phyloP scores from a whole-genome alignment of 2,113 vertebrate species.

The Protobothrops flavoviridis region DNA sequence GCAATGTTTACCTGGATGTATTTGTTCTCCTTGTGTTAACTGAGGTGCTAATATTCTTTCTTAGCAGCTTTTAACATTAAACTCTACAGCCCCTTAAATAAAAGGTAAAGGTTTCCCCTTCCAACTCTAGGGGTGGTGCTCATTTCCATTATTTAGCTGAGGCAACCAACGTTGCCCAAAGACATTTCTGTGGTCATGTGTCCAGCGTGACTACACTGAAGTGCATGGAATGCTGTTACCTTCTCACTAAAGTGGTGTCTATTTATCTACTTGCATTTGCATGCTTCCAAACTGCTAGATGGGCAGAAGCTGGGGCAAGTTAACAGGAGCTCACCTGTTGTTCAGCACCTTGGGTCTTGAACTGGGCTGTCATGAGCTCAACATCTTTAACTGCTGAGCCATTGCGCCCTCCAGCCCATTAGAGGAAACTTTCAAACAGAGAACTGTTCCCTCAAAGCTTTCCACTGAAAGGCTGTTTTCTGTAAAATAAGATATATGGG shows the following conservation, averaged over 20 bases:
- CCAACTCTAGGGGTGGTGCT: background rate
- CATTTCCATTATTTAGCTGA: background rate
- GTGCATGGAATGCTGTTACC: background rate
- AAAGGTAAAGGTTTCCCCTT: background rate
- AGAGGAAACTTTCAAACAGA: background rate
- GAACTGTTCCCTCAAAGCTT: background rate
- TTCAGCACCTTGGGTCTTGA: background rate
- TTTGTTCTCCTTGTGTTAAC: background rate
- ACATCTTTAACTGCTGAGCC: background rate
- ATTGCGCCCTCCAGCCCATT: background rate
- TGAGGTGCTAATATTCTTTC: background rate
- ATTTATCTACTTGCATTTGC: background rate
- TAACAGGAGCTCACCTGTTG: background rate
- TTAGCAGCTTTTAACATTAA: background rate
- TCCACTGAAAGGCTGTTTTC: background rate
- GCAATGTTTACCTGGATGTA: background rate
- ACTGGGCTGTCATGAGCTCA: background rate
- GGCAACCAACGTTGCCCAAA: background rate
- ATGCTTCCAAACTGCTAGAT: background rate
- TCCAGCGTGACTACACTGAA: background rate
- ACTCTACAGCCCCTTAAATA: background rate
- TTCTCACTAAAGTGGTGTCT: background rate
- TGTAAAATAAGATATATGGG: background rate
- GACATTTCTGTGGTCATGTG: background rate
- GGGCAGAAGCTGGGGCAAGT: background rate